Evolutionary conservation across 2,113 vertebrate genomes (phyloP).

Genomic region (Ceyx melanurus): DNA sequence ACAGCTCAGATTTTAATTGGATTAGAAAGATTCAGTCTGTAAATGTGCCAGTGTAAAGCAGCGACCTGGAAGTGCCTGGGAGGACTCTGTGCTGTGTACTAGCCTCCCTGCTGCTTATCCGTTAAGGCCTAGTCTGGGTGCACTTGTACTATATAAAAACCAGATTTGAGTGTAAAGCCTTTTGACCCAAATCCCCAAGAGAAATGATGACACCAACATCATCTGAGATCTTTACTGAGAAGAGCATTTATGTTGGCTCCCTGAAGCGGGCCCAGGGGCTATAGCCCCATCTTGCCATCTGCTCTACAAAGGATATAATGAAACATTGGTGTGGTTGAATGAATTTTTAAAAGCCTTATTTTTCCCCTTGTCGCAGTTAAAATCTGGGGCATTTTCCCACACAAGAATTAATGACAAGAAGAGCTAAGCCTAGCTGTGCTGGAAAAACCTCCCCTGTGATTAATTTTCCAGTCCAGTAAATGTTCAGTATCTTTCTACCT

Average conservation of each 20-base stretch:
- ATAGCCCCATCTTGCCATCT: slow-evolving; percentile 51
- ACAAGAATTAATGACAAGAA: not conserved
- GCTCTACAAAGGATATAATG: slow-evolving; percentile 20
- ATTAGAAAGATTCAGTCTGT: slow-evolving; percentile 59
- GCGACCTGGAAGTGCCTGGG: slow-evolving; percentile 64
- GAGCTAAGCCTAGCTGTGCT: not conserved
- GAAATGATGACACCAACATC: slow-evolving; percentile 44
- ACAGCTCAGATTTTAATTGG: slow-evolving; percentile 64
- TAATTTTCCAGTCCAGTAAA: slow-evolving; percentile 18
- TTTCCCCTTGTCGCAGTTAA: not conserved
- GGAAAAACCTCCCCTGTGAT: not conserved
- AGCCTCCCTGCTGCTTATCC: slow-evolving; percentile 19
- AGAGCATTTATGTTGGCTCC: slow-evolving; percentile 16
- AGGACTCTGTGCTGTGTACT: not conserved
- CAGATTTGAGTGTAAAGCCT: slow-evolving; percentile 53
- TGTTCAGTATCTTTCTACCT: not conserved
- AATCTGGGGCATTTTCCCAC: slow-evolving; percentile 32
- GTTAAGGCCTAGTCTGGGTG: not conserved
- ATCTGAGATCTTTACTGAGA: slow-evolving; percentile 13
- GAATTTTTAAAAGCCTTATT: slow-evolving; percentile 42
- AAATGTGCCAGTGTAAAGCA: slow-evolving; percentile 56
- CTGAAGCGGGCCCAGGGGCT: slow-evolving; percentile 1
- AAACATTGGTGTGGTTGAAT: slow-evolving; percentile 26
- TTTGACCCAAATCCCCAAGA: slow-evolving; percentile 62
- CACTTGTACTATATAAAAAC: slow-evolving; percentile 38